Percentiles rank a stretch among this genome's conserved stretches.
phyloP scores from a whole-genome alignment of 1,140 invertebrate genomes.

The Drosophila ironensis region DNA sequence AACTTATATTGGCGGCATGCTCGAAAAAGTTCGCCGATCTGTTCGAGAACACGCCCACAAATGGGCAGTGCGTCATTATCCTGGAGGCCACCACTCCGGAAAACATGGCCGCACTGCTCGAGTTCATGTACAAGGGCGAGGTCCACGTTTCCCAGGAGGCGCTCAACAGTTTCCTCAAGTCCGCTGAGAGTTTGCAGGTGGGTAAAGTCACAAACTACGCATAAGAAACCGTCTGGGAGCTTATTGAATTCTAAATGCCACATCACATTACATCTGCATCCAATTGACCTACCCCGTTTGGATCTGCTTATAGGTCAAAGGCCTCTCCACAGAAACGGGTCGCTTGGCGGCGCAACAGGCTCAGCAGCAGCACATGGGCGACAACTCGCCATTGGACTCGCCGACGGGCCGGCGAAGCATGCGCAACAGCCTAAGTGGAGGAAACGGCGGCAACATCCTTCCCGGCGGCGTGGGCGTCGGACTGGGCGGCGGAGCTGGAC shows the following conservation, averaged over 20 bases:
- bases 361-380: constrained; percentile 83
- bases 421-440: constrained; percentile 76
- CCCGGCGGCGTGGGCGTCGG: constrained; percentile 37
- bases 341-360: constrained; percentile 87
- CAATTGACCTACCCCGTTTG: too few species aligned
- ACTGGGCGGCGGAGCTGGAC: constrained; percentile 15
- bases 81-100: constrained; percentile 92
- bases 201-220: constrained; percentile 10
- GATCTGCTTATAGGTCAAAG: too few species aligned
- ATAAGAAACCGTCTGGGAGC: too few species aligned
- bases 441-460: constrained; percentile 24
- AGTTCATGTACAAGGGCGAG: constrained; percentile 97
- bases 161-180: constrained; percentile 93
- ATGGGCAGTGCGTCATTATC: constrained; percentile 91
- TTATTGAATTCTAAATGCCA: too few species aligned
- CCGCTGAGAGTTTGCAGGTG: constrained; percentile 93
- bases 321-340: constrained; percentile 89
- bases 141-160: constrained; percentile 95
- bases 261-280: background rate
- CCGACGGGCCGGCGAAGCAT: constrained; percentile 72
- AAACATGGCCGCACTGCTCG: constrained; percentile 94
- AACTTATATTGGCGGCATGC: constrained; percentile 94
- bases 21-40: constrained; percentile 96
- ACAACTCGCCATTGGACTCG: constrained; percentile 73
- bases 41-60: constrained; percentile 93